Conservation (phyloP, 2,113 vertebrate genomes). For the Synchiropus splendidus region DNA sequence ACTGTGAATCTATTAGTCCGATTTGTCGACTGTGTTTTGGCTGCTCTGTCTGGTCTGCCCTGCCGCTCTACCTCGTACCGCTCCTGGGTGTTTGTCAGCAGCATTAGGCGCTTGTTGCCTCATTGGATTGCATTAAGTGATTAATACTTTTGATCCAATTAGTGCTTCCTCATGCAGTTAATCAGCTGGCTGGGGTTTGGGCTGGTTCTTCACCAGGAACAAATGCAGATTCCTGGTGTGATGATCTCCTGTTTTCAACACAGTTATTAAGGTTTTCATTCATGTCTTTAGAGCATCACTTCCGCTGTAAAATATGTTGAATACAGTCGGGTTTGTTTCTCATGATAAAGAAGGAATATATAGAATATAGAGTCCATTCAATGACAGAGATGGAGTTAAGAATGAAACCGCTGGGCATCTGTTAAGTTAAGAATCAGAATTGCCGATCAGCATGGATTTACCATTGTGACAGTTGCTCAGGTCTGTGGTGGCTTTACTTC, state of each 20-base stretch:
- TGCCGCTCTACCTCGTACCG: conserved; percentile 11
- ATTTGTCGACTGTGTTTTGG: conserved; percentile 10
- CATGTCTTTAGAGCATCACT: too few relatives aligned
- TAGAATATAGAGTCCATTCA: too few relatives aligned
- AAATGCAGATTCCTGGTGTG: conserved; percentile 44
- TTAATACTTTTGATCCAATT: conserved; percentile 71
- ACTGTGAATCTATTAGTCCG: conserved; percentile 11
- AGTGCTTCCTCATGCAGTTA: conserved; percentile 70
- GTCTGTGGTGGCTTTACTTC: too few relatives aligned
- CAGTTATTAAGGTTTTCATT: too few relatives aligned
- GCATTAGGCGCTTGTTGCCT: conserved; percentile 59
- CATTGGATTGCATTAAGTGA: conserved; percentile 69
- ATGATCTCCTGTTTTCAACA: conserved; percentile 37
- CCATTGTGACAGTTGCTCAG: too few relatives aligned
- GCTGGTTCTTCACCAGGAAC: conserved; percentile 46
- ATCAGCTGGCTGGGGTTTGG: conserved; percentile 58
- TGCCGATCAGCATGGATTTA: too few relatives aligned
- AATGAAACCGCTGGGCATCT: too few relatives aligned
- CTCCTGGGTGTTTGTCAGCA: conserved; percentile 61
- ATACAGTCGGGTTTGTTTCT: too few relatives aligned
- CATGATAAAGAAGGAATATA: too few relatives aligned
- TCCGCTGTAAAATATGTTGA: too few relatives aligned
- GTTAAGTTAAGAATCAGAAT: too few relatives aligned
- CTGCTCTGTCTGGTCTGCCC: conserved; percentile 15
- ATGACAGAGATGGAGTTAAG: too few relatives aligned